These are phyloP conservation scores for Mormyrus proboscirostris DNA, from an alignment of 2,797 vertebrate species.

Conservation along the genomic window DNA sequence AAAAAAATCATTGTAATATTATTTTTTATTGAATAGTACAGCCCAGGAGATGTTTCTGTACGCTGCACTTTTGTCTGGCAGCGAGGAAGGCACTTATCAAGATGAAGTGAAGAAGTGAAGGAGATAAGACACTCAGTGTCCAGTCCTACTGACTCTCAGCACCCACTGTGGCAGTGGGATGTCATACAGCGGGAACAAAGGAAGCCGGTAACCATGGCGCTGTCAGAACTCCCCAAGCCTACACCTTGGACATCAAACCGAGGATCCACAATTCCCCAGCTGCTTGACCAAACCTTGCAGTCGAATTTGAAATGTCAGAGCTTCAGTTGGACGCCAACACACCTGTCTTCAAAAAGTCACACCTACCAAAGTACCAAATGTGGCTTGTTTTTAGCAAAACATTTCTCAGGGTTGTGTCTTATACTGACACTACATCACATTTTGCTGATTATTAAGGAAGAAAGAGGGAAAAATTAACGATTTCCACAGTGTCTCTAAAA, in stretches of 20 bases:
- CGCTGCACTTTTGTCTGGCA: background rate
- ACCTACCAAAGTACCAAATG: background rate
- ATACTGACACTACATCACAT: background rate
- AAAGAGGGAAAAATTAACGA: background rate
- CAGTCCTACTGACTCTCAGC: conserved; percentile 4
- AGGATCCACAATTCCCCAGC: background rate
- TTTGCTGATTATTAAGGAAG: background rate
- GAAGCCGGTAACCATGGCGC: conserved; percentile 5
- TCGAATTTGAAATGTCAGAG: background rate
- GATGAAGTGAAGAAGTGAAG: background rate
- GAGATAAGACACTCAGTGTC: background rate
- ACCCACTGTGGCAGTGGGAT: background rate
- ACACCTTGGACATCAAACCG: background rate
- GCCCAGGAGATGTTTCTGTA: background rate
- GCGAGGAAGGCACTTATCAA: background rate
- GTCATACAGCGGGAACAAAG: background rate
- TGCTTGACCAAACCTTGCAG: background rate
- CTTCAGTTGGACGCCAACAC: background rate
- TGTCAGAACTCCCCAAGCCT: background rate
- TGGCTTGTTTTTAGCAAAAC: background rate
- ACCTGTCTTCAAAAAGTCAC: background rate
- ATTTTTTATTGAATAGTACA: background rate
- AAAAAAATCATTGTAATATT: background rate
- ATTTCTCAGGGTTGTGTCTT: background rate
- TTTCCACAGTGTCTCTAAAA: background rate